Percentiles rank a stretch among this genome's conserved stretches.
These are phyloP conservation scores for Rhinella marina DNA, from an alignment of 2,797 vertebrate species.

Conservation along the genomic window DNA sequence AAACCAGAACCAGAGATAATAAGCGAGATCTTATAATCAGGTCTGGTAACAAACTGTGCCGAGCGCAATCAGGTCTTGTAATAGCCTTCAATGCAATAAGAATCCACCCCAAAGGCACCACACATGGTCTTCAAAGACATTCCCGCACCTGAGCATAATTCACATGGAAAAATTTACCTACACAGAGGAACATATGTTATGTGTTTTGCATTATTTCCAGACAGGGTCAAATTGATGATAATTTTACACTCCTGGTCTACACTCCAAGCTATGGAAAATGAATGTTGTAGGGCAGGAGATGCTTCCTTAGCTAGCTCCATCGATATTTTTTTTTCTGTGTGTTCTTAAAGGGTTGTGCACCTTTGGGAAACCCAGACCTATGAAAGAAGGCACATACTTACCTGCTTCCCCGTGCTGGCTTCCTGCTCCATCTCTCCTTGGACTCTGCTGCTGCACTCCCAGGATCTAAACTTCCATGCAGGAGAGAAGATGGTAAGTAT, in stretches of 20 bases:
- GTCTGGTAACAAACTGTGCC: conserved; percentile 13
- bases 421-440: too few relatives aligned
- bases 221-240: conserved; percentile 36
- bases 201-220: conserved; percentile 51
- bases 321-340: background rate
- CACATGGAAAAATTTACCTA: conserved; percentile 36
- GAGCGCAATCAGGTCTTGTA: conserved; percentile 14
- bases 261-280: conserved; percentile 9
- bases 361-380: too few relatives aligned
- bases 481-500: too few relatives aligned
- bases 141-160: conserved; percentile 51
- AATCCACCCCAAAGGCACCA: conserved; percentile 7
- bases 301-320: background rate
- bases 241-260: conserved; percentile 25
- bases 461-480: too few relatives aligned
- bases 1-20: background rate
- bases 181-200: background rate
- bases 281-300: background rate
- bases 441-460: too few relatives aligned
- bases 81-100: background rate
- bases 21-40: conserved; percentile 19
- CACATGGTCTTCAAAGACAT: conserved; percentile 38
- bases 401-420: too few relatives aligned
- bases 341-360: background rate
- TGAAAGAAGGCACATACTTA: too few relatives aligned